Percentiles rank a stretch among this genome's conserved stretches.
These are phyloP conservation scores for rabbit (Oryctolagus cuniculus) DNA, from an alignment of 2,113 vertebrate genomes.

Conservation along the genomic window mOryCun1.1 NC_091438.1:71280501-71281000, in stretches of 20 bases:
- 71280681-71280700: background rate
- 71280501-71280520: no score
- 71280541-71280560: background rate
- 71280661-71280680: background rate
- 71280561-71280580: background rate
- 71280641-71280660: background rate
- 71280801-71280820: background rate
- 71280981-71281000: no score
- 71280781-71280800: background rate
- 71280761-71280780: background rate
- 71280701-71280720: background rate
- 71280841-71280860: background rate
- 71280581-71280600: background rate
- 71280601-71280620: background rate
- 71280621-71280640: background rate
- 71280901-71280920: no score
- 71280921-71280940: no score
- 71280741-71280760: background rate
- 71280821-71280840: background rate
- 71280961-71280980: no score
- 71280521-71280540: background rate
- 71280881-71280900: no score
- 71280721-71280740: background rate
- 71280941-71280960: no score
- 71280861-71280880: no score